A percentile compares a stretch with the other conserved stretches of the same genome.
Evolutionary conservation across 2,888 invertebrate genomes (phyloP).

Genomic region (Gari tellinella): DNA sequence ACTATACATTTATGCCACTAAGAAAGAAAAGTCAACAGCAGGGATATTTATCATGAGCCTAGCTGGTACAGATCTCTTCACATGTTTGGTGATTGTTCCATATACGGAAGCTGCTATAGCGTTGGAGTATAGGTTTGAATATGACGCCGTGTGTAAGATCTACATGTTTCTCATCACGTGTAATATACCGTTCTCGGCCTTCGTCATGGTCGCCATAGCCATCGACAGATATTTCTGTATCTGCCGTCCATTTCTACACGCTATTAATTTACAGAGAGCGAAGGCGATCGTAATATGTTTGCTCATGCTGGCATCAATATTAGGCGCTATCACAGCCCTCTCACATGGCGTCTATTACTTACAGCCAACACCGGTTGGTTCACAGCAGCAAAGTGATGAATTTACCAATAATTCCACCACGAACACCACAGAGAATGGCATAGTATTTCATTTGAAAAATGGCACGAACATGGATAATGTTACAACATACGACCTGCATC

Average conservation of each 20-base stretch:
- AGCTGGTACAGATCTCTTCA: slow-evolving; percentile 76
- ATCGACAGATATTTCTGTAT: slow-evolving; percentile 80
- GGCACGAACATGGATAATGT: neutral
- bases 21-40: slow-evolving; percentile 75
- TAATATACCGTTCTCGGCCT: slow-evolving; percentile 80
- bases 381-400: too few relatives aligned
- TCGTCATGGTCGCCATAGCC: slow-evolving; percentile 80
- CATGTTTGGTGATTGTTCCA: slow-evolving; percentile 76
- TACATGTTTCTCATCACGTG: slow-evolving; percentile 81
- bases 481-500: neutral
- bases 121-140: slow-evolving; percentile 63
- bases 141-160: slow-evolving; percentile 75
- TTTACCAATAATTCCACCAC: too few relatives aligned
- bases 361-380: neutral
- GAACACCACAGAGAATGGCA: too few relatives aligned
- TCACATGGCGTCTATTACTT: slow-evolving; percentile 64
- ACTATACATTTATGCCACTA: slow-evolving; percentile 78
- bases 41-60: slow-evolving; percentile 78
- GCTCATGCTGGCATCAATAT: slow-evolving; percentile 55
- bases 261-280: slow-evolving; percentile 70
- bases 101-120: slow-evolving; percentile 75
- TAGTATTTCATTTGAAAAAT: neutral
- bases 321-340: slow-evolving; percentile 71
- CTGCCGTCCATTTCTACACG: slow-evolving; percentile 78
- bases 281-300: slow-evolving; percentile 64